phyloP scores from a whole-genome alignment of 2,797 vertebrate species.

The Manis pentadactyla region DNA sequence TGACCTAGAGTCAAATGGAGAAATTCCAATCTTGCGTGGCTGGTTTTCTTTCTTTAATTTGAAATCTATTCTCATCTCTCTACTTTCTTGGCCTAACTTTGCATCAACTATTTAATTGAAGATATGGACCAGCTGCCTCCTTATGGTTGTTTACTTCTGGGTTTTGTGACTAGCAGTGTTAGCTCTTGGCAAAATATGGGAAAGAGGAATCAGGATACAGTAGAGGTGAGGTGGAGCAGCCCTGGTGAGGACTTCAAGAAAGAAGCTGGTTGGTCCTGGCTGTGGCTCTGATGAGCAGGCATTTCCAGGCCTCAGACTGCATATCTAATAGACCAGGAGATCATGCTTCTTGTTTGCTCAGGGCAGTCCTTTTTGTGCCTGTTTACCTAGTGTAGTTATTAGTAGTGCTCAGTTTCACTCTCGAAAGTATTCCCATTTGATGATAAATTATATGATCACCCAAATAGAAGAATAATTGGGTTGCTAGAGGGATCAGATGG shows the following conservation, averaged over 20 bases:
- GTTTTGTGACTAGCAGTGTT: not conserved
- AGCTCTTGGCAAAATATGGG: not conserved
- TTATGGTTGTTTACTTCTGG: not conserved
- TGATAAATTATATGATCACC: not conserved
- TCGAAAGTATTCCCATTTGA: not conserved
- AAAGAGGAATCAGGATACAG: not conserved
- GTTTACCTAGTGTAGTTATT: not conserved
- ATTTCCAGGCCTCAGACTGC: too few species aligned
- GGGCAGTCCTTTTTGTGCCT: not conserved
- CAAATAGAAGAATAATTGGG: not conserved
- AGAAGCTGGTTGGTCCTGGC: not conserved
- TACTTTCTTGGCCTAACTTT: not conserved
- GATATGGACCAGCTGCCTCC: not conserved
- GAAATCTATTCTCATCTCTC: not conserved
- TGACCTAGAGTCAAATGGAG: slow-evolving; percentile 14
- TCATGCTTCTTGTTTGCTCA: not conserved
- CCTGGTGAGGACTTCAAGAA: not conserved
- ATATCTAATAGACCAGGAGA: not conserved
- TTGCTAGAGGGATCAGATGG: not conserved
- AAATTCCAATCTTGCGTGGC: slow-evolving; percentile 52
- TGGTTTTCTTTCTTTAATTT: slow-evolving; percentile 50
- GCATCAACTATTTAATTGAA: not conserved
- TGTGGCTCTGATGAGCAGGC: not conserved
- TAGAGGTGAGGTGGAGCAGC: not conserved
- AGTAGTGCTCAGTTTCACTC: not conserved